Base-by-base conservation (phyloP, 2,888 invertebrate species). In the Thysanoteuthis rhombus region DNA sequence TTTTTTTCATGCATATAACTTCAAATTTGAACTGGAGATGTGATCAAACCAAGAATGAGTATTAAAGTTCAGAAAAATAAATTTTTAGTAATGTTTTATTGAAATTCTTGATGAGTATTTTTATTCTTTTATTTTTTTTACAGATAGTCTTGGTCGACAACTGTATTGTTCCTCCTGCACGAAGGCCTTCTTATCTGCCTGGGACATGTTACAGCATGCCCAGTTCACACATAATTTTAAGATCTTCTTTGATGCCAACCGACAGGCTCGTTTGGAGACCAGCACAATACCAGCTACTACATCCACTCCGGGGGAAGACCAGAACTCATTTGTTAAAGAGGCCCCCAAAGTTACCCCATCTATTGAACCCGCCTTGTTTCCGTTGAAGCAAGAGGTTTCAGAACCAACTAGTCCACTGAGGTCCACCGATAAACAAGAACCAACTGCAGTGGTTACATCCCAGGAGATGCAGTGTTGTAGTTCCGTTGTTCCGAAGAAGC, bases 401-500 rank as follows among this genome's bases (percentile, higher is more conserved):
- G 91, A 90, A 32, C 38, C 52, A 91, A 94, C 95, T 90, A 95
- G 94, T 93, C 95, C 95, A 16, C 96, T 96, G 94, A 95, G 96
- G 25, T 95, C 96, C 22, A 96, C 95, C 8, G 94, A 96, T 8
- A 96, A 96, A 94, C 96, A 96, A 22, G 95, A 95, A 6, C 95
- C 95, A 16, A 95, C 96, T 92, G 95, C 92, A n/a, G 92, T 25
- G 4, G 58, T 75, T 75, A 92, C n/a, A n/a, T 32, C 92, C 19
- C 92, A 92, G 8, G 92, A 92, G 45, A 45, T 92, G 92, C 92
- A 92, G 28, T 92, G 96, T 94, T 96, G 97, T 94, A 96, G 95
- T 94, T 95, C 96, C 12, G 96, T 96, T 16, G 95, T 96, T 39
- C 96, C 96, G 5, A 96, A 96, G 94, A 96, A 96, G 94, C 95